phyloP scores from a whole-genome alignment of 2,113 vertebrate species.

The Polypterus bichir region DNA sequence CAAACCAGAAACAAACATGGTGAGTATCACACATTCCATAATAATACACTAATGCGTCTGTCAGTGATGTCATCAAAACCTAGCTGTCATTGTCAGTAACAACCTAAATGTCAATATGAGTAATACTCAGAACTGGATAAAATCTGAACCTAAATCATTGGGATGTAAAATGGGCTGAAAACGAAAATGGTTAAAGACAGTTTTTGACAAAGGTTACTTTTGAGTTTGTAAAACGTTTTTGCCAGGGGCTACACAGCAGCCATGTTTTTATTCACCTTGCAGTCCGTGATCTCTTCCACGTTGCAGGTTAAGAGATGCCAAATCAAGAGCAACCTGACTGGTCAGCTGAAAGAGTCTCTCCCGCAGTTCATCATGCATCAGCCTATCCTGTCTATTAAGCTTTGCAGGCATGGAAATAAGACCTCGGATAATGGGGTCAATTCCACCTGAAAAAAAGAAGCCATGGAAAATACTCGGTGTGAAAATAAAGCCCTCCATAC shows the following conservation, averaged over 20 bases:
- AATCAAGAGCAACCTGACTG: constrained; percentile 59
- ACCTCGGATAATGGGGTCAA: constrained; percentile 58
- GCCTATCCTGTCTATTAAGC: constrained; percentile 53
- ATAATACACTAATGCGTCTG: too few relatives aligned
- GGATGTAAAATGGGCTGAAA: too few relatives aligned
- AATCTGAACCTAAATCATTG: too few relatives aligned
- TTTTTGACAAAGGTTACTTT: too few relatives aligned
- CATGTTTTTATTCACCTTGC: constrained; percentile 40
- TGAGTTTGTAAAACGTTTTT: too few relatives aligned
- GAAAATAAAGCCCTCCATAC: not conserved
- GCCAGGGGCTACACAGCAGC: not conserved
- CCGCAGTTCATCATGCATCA: constrained; percentile 65
- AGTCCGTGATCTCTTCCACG: constrained; percentile 66
- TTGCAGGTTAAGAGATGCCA: constrained; percentile 67
- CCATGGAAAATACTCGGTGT: not conserved
- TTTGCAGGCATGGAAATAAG: constrained; percentile 53
- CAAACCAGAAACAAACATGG: too few relatives aligned
- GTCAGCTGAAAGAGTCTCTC: constrained; percentile 59
- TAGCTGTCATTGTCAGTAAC: too few relatives aligned
- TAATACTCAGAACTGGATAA: too few relatives aligned
- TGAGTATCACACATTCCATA: too few relatives aligned
- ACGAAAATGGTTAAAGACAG: too few relatives aligned
- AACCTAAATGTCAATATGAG: too few relatives aligned
- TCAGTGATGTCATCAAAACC: too few relatives aligned
- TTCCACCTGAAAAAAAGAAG: constrained; percentile 38